Evolutionary conservation across 2,888 invertebrate genomes (phyloP).

Genomic region (Tridacna crocea): DNA sequence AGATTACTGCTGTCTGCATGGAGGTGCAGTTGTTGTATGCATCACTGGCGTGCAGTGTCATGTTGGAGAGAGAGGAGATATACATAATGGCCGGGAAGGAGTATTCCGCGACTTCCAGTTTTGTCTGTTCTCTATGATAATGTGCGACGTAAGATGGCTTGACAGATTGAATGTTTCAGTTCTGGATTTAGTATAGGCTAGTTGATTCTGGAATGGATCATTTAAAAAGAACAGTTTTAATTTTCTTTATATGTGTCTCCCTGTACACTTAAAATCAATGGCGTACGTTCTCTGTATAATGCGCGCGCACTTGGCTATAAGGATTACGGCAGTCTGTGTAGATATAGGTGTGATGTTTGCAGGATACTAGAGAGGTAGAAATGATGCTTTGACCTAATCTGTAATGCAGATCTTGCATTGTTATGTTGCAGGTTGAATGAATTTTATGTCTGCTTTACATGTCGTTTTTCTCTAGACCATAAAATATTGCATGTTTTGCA

Average conservation of each 20-base stretch:
- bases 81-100: conserved; percentile 13
- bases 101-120: too few species aligned
- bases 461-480: too few species aligned
- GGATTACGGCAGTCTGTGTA: not conserved
- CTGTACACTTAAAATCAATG: not conserved
- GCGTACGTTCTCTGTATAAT: not conserved
- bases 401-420: too few species aligned
- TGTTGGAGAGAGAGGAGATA: not conserved
- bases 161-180: not conserved
- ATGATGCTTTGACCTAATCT: too few species aligned
- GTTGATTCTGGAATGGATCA: not conserved
- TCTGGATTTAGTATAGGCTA: not conserved
- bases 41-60: conserved; percentile 6
- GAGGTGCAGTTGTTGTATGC: conserved; percentile 16
- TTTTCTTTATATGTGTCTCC: not conserved
- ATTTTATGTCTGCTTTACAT: too few species aligned
- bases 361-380: too few species aligned
- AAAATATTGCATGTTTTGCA: conserved; percentile 5
- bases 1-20: conserved; percentile 11
- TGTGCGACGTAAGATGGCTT: not conserved
- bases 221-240: not conserved
- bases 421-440: too few species aligned
- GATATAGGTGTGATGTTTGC: not conserved
- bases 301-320: conserved; percentile 6
- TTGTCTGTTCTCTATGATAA: too few species aligned